Base-by-base conservation (phyloP, 2,113 vertebrate species). In the Clarias gariepinus region DNA sequence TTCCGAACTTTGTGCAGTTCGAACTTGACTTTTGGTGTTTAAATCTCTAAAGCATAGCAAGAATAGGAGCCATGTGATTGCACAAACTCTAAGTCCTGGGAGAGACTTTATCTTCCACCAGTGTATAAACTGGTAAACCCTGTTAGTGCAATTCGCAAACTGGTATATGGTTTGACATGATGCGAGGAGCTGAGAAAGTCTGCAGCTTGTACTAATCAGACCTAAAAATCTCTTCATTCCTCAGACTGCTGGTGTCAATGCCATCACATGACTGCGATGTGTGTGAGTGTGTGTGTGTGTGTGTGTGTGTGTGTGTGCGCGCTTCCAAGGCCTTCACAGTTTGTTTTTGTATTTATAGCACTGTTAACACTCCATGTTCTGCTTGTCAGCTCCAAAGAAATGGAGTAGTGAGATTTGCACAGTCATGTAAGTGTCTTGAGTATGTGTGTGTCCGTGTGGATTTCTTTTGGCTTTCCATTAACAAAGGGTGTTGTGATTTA, bases 281-380 rank as follows among this genome's bases (percentile, higher is more conserved):
- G 64, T 36, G 33, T 33, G 64, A 8, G 47, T 25, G 64, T 33
- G 52, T 28, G 57, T 36, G 33, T 33, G 64, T 47, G 47, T 25
- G 64, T 71, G 11, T 33, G 64, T 36, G 33, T 33, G 64, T 47
- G 47, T 25, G 64, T 33, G 52, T 28, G 57, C 21, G 12, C 9
- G 15, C 33, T 16, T 61, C 23, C 33, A 21, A 63, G 25, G 5
- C 52, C 58, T 63, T 63, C 73, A 53, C 71, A 85, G 60, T 78
- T 85, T 85, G 74, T 28, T 12, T 52, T 55, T 55, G 74, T 79
- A 85, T 85, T 85, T 85, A 78, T 85, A 68, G 47, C 84, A 64
- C 28, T 84, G 68, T 69, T 83, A 4, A 83, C 30, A 53, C 60
- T 55, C n/a, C 19, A 61, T 61, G 57, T 36, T 79, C 61, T 79